A percentile compares a stretch with the other conserved stretches of the same genome.
Evolutionary conservation across 2,113 vertebrate genomes (phyloP).

Genomic region (Caranx melampygus): DNA sequence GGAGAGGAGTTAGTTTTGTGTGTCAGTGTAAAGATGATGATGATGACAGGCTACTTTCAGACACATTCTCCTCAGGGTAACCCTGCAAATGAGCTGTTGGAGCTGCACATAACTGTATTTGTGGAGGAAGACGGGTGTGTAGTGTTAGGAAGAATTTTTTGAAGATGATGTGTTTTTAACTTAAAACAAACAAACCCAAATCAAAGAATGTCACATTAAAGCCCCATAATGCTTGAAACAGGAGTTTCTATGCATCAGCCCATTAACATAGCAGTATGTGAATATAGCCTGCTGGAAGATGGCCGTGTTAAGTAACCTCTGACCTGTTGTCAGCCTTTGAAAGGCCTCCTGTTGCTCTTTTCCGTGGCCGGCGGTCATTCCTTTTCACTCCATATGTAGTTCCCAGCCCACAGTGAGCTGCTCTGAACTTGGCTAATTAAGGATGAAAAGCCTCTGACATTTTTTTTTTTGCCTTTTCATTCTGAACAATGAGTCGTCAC

Average conservation of each 20-base stretch:
- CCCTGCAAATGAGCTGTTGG: conserved; percentile 15
- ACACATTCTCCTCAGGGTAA: not conserved
- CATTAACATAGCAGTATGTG: conserved; percentile 24
- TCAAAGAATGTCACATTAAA: not conserved
- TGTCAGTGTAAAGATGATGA: not conserved
- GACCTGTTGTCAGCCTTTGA: conserved; percentile 65
- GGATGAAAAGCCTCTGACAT: conserved; percentile 68
- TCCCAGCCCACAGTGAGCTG: conserved; percentile 63
- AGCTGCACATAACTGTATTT: conserved; percentile 1
- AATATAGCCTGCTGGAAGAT: conserved; percentile 38
- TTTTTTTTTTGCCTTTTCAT: conserved; percentile 72
- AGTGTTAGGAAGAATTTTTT: not conserved
- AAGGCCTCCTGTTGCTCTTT: conserved; percentile 57
- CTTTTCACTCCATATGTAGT: conserved; percentile 68
- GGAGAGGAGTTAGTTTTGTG: conserved; percentile 13
- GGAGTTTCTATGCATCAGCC: conserved; percentile 10
- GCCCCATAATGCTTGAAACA: not conserved
- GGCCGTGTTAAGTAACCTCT: conserved; percentile 61
- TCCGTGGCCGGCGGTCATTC: conserved; percentile 36
- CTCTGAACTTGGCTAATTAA: conserved; percentile 80
- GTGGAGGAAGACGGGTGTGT: conserved; percentile 2
- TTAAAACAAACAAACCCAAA: not conserved
- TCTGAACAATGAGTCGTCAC: conserved; percentile 60
- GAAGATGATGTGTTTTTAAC: not conserved
- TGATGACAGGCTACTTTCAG: conserved; percentile 4